Base-by-base conservation (phyloP, 2,113 vertebrate species). In the Gallinago media region DNA sequence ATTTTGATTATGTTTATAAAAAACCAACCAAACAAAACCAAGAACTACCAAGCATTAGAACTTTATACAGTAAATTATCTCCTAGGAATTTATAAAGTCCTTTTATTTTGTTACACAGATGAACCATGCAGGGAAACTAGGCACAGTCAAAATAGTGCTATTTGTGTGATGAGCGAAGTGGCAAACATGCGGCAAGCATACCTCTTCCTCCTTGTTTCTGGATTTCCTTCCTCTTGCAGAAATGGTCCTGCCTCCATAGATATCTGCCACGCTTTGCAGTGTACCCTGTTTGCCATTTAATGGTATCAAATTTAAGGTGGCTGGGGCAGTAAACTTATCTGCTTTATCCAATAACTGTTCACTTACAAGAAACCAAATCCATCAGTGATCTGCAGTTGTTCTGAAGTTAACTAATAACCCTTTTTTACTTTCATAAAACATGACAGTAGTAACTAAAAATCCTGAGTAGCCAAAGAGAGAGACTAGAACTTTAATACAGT, bases 121-220 rank as follows among this genome's bases (percentile, higher is more conserved):
- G 95, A 97, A 97, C 93, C 98, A 98, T 97, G 98, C 98, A 98
- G 56, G 93, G 89, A 97, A 96, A 96, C 38, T 20, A 92, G 90
- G 92, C 74, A 92, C 74, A 96, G 34, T 54, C 93, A 96, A 91
- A 97, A 91, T 10, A 44, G 38, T 54, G 80, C 88, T 84, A 72
- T 78, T 76, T 86, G 58, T 91, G 89, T 95, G 95, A 96, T 44
- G 71, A 98, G 50, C 18, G 20, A 97, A 97, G 96, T 75, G 94
- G 96, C 95, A 97, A 98, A 95, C 98, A 98, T 98, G 98, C 98
- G 34, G 97, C 91, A 98, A 97, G 98, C 99, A 95, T 99, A 99
- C 99, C 99, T 99, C 99, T 99, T 99, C 99, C 97, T 99, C 99
- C 97, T 98, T 99, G 99, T 99, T 99, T 98, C 98, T 98, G 93